Conservation (phyloP, 1,140 invertebrate genomes). For the roundworm (Caenorhabditis elegans) region DNA sequence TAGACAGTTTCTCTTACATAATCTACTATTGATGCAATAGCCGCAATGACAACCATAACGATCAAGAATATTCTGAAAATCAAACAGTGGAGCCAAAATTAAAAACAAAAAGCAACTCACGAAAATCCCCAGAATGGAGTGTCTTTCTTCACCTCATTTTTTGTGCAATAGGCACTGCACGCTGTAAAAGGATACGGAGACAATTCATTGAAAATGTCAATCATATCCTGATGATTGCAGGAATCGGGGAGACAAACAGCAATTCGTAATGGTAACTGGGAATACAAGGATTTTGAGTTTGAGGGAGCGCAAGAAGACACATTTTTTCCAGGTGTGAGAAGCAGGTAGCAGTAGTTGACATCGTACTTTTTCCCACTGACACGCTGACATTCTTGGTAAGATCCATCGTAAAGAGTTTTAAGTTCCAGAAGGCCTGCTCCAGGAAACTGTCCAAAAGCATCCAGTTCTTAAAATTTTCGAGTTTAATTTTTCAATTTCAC, state of each 20-base stretch:
- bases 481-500: neutral
- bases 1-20: neutral
- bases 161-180: neutral
- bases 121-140: neutral
- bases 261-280: neutral
- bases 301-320: neutral
- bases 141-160: neutral
- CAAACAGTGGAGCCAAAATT: neutral
- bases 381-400: slow-evolving; percentile 9
- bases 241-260: slow-evolving; percentile 4
- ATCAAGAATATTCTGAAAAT: slow-evolving; percentile 11
- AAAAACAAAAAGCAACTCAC: neutral
- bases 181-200: neutral
- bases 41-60: neutral
- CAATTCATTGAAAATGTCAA: neutral
- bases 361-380: slow-evolving; percentile 6
- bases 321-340: slow-evolving; percentile 4
- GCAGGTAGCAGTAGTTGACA: slow-evolving; percentile 17
- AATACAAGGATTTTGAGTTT: neutral
- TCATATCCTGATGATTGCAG: neutral
- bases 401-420: neutral
- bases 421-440: neutral
- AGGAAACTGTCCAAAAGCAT: slow-evolving; percentile 20
- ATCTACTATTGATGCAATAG: neutral
- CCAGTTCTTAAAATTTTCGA: neutral